Conservation (phyloP, 2,113 vertebrate genomes). For the Corythoichthys haematopterus region DNA sequence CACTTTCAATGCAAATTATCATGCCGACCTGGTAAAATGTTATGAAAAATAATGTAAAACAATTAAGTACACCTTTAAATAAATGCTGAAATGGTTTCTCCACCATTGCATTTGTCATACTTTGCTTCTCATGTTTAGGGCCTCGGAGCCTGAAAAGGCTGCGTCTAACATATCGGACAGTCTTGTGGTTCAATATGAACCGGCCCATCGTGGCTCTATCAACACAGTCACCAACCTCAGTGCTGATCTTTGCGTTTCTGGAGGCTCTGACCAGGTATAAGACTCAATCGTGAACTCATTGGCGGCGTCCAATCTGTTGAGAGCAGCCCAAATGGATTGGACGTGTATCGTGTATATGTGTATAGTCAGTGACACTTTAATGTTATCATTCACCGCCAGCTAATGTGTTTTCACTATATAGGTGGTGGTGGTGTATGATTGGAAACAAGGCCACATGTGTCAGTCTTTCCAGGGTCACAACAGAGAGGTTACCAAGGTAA, state of each 20-base stretch:
- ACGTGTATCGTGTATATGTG: background rate
- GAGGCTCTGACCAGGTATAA: conserved; percentile 85
- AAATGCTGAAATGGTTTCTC: background rate
- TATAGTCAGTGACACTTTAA: too few relatives aligned
- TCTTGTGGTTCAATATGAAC: conserved; percentile 67
- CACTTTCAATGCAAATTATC: too few relatives aligned
- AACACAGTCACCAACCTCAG: conserved; percentile 79
- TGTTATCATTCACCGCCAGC: too few relatives aligned
- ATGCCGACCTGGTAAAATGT: too few relatives aligned
- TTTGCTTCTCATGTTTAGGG: conserved; percentile 49
- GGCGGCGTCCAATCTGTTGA: too few relatives aligned
- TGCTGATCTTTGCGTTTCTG: conserved; percentile 85
- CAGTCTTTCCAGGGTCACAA: conserved; percentile 81
- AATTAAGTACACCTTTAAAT: background rate
- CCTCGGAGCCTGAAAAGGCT: conserved; percentile 58
- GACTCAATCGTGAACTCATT: too few relatives aligned
- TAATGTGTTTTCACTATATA: conserved; percentile 37
- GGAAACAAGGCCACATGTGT: conserved; percentile 80
- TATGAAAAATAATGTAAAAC: too few relatives aligned
- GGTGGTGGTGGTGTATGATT: conserved; percentile 86
- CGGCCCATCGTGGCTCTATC: conserved; percentile 74
- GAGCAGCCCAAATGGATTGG: background rate
- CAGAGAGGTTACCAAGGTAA: conserved; percentile 92
- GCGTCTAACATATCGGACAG: conserved; percentile 41
- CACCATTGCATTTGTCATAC: background rate